Evolutionary conservation across 2,888 invertebrate genomes (phyloP), one percentile per base, ranked within the genome.

Genomic region (Achlya flavicornis): DNA sequence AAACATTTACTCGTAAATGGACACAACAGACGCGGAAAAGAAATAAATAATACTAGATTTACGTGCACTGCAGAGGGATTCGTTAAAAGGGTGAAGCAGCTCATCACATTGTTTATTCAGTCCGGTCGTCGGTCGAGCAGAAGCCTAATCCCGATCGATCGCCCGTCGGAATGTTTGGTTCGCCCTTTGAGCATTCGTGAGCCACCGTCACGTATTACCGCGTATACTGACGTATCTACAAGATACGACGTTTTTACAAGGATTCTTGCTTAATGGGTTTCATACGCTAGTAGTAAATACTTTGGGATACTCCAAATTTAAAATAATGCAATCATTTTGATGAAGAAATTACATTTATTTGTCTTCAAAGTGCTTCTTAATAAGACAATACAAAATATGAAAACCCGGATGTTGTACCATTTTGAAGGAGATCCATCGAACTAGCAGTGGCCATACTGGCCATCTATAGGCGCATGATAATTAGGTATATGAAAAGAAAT

Each of bases 101-200:
- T 85, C 89, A 88, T 92, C 91, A 89, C 92, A 91, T 92, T 92
- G 92, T 92, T 92, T 92, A 92, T 92, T 92, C 91, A 92, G 90
- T 85, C 86, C 85, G 88, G 78, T 80, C 86, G 86, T 78, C 84
- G 86, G 86, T 81, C 82, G 78, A 78, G 77, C 75, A 69, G 67
- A 73, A 81, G 83, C 84, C 87, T 90, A 90, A 90, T 90, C 89
- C 89, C 80, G 76, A 90, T 90, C 90, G 91, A 91, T 91, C 87
- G 86, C 69, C 75, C 75, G 73, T 72, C 77, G 84, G 85, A 81
- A 83, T 84, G 85, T 83, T 78, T 73, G 71, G 78, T 76, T 71
- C 75, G 70, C 72, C 77, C 75, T 82, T 77, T 74, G 77, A 76
- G 73, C 57, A 32, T 53, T 63, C 66, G 68, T 67, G 67, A 68